Evolutionary conservation across 2,113 vertebrate genomes (phyloP), one percentile per base, ranked within the genome.

Genomic region (Zapus hudsonius): DNA sequence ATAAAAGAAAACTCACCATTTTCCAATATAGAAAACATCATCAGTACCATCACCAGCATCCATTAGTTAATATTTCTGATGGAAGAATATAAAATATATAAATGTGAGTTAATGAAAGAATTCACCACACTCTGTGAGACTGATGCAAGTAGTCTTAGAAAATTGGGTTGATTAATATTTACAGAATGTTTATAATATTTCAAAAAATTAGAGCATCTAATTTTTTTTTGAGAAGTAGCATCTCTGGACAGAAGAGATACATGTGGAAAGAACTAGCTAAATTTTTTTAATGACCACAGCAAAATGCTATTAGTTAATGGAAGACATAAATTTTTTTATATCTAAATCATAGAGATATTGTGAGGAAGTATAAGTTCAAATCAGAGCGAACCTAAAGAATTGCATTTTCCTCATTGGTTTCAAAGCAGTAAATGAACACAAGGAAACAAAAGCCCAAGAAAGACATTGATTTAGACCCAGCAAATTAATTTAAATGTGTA

Each of bases 401-500:
- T 64, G 13, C 29, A 84, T 52, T 90, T 84, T 72, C 2, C 38
- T 94, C 52, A 72, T 64, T 93, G 90, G 73, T 88, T 93, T 33
- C 69, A 25, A 91, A 92, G 93, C 9, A 81, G 3, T 29, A 73
- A 76, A 64, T 89, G 84, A 95, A 87, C 52, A 89, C 94, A 91
- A 91, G 67, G 31, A 42, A 91, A 80, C 67, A 94, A 91, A 94
- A 94, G 15, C 29, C 67, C 40, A 31, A 33, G 31, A 42, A 93
- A 63, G 2, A 69, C 82, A 96, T 93, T 92, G 86, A 96, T 94
- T 95, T 88, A 69, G 23, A 85, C 29, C 23, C 40, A 57, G 52
- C 13, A 89, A 78, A 73, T 90, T 92, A 91, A 95, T 95, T 94
- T 94, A 82, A 84, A 94, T 61, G 63, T 73, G 16, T 15, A 33